A percentile compares a stretch with the other conserved stretches of the same genome.
phyloP scores from a whole-genome alignment of 2,113 vertebrate species.

The Illadopsis cleaveri region DNA sequence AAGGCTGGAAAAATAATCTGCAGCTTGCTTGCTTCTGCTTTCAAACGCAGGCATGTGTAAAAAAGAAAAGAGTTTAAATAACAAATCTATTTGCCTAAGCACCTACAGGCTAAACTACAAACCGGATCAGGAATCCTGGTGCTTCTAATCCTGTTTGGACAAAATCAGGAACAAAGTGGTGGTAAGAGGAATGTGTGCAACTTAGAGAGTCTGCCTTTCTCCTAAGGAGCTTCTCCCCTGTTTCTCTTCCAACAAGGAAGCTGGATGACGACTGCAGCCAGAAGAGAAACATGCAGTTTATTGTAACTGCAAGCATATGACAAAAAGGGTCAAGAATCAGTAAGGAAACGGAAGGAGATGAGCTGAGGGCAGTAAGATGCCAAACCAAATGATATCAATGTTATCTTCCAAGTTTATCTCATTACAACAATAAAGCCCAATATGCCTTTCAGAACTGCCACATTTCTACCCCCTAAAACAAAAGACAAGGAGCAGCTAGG shows the following conservation, averaged over 20 bases:
- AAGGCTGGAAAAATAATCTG: neutral
- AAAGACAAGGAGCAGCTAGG: neutral
- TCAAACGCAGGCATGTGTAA: neutral
- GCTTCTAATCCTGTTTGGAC: neutral
- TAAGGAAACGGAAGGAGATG: neutral
- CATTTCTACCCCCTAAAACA: neutral
- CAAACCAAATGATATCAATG: neutral
- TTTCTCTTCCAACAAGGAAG: constrained; percentile 5
- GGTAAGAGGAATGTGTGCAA: neutral
- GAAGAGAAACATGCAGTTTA: constrained; percentile 2
- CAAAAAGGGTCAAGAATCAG: constrained; percentile 2
- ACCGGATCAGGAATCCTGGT: neutral
- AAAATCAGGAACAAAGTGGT: neutral
- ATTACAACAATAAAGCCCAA: neutral
- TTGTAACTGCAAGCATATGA: neutral
- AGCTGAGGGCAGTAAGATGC: neutral
- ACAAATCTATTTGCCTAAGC: neutral
- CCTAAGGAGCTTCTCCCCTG: neutral
- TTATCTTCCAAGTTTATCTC: neutral
- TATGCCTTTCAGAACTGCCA: neutral
- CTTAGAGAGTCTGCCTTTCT: neutral
- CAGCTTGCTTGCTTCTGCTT: neutral
- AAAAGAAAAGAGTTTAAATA: neutral
- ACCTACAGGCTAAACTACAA: neutral
- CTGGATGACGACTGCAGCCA: neutral